Conservation (phyloP, 2,797 vertebrate species). For the Sitta carolinensis region DNA sequence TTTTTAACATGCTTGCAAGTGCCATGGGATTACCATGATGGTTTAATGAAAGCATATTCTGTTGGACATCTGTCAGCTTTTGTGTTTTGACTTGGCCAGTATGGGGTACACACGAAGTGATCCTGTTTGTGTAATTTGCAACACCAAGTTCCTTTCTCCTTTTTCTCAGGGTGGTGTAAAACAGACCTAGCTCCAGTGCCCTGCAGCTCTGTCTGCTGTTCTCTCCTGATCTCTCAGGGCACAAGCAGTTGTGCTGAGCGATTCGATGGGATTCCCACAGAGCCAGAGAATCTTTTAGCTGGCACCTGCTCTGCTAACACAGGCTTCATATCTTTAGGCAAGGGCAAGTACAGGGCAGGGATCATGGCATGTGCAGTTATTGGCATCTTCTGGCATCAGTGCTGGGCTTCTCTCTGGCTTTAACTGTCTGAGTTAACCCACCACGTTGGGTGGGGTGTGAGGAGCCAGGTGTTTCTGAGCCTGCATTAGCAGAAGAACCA, state of each 20-base stretch:
- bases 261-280: neutral
- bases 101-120: neutral
- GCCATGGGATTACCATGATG: neutral
- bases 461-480: neutral
- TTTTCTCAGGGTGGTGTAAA: neutral
- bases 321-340: neutral
- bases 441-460: neutral
- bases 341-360: neutral
- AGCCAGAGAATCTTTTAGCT: neutral
- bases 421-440: neutral
- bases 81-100: neutral
- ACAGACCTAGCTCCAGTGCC: neutral
- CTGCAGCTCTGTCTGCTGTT: neutral
- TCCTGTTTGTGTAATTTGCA: neutral
- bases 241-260: neutral
- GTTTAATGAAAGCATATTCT: neutral
- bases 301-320: neutral
- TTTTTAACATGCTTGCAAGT: neutral
- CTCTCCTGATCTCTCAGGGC: fast-evolving
- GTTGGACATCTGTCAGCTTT: neutral
- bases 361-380: neutral
- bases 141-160: neutral
- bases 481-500: neutral
- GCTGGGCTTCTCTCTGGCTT: neutral
- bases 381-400: neutral